Evolutionary conservation across 2,797 vertebrate genomes (phyloP).

Genomic region (Gallinago stenura): DNA sequence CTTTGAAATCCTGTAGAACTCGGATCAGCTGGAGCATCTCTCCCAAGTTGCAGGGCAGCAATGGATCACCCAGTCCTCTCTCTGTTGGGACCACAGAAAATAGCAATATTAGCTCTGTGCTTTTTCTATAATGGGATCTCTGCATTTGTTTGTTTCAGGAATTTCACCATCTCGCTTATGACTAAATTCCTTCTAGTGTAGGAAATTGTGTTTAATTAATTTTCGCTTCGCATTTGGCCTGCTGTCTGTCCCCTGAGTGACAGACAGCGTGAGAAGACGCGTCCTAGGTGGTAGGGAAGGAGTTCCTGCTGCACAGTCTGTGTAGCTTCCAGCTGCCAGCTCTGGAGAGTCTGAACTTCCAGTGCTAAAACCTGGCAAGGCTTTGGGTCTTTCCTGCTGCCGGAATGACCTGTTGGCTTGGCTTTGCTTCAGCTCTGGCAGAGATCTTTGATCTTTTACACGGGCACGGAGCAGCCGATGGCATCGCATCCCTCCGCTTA

Average conservation of each 20-base stretch:
- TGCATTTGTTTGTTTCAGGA: not conserved
- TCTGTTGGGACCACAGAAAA: not conserved
- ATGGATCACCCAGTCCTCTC: not conserved
- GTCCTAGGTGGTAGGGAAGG: not conserved
- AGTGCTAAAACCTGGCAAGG: not conserved
- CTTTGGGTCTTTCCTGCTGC: not conserved
- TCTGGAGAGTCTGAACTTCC: not conserved
- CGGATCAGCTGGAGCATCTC: not conserved
- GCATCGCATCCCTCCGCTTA: not conserved
- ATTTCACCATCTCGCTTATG: not conserved
- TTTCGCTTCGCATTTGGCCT: not conserved
- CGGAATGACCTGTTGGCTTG: not conserved
- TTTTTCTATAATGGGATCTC: not conserved
- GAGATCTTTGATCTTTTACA: not conserved
- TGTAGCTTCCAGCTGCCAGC: not conserved
- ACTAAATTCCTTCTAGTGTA: not conserved
- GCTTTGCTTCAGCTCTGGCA: not conserved
- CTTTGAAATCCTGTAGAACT: not conserved
- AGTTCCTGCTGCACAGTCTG: not conserved
- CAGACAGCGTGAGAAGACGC: fast-evolving
- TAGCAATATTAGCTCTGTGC: not conserved
- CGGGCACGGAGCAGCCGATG: not conserved
- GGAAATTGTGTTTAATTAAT: not conserved
- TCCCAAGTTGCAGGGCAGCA: not conserved
- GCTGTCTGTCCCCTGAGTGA: not conserved